Conservation (phyloP, 2,113 vertebrate genomes). For the Kryptolebias marmoratus region DNA sequence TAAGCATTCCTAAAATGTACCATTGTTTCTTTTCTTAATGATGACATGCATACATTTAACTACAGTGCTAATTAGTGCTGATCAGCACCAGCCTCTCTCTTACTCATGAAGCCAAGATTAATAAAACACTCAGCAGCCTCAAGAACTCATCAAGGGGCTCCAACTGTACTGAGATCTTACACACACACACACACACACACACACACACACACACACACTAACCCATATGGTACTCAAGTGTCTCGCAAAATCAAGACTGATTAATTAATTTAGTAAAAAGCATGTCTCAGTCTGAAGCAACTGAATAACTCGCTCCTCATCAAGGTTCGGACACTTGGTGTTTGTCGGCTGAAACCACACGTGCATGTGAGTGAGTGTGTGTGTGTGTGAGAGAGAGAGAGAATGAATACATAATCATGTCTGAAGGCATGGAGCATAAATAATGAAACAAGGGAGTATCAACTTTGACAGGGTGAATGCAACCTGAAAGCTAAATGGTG, state of each 20-base stretch:
- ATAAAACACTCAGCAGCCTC: not conserved
- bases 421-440: conserved; percentile 5
- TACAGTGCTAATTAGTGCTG: not conserved
- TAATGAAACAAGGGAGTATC: conserved; percentile 34
- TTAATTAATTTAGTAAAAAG: conserved; percentile 25
- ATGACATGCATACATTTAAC: not conserved
- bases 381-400: not conserved
- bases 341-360: conserved; percentile 27
- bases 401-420: not conserved
- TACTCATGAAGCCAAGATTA: not conserved
- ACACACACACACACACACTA: conserved; percentile 1
- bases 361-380: not conserved
- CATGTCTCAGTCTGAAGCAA: conserved; percentile 31
- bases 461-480: conserved; percentile 16
- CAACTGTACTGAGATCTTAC: not conserved
- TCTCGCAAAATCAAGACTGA: not conserved
- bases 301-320: conserved; percentile 16
- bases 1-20: not conserved
- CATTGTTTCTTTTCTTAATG: too few species aligned
- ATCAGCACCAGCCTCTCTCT: not conserved
- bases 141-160: not conserved
- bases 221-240: not conserved
- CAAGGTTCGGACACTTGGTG: conserved; percentile 1
- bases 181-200: not conserved
- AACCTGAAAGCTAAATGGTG: conserved; percentile 35